Evolutionary conservation across 2,113 vertebrate genomes (phyloP).

Genomic region (Haemorhous mexicanus): DNA sequence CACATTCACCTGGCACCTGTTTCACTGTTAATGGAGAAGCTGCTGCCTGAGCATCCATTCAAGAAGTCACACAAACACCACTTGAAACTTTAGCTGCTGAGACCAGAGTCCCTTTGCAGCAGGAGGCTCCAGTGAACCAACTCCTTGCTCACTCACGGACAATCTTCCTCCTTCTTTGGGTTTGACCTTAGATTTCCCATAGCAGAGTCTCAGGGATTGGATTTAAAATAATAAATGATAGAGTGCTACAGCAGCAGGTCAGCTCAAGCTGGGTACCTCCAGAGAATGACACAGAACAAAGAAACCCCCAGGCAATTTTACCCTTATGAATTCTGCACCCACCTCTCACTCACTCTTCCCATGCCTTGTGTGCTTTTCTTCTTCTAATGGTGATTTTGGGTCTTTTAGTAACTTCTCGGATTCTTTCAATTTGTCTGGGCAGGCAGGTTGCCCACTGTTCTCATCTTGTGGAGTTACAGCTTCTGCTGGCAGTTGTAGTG

Average conservation of each 20-base stretch:
- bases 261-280: neutral
- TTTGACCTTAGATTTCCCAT: neutral
- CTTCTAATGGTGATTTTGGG: neutral
- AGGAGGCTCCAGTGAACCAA: neutral
- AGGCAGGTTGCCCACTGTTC: neutral
- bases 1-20: neutral
- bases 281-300: neutral
- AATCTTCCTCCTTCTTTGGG: neutral
- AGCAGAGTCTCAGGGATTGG: neutral
- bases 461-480: neutral
- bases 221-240: neutral
- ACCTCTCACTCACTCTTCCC: neutral
- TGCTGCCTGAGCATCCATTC: neutral
- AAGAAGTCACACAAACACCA: neutral
- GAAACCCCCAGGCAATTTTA: neutral
- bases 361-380: rapidly evolving
- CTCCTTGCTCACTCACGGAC: neutral
- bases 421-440: neutral
- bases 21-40: neutral
- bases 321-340: neutral
- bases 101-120: neutral
- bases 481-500: neutral
- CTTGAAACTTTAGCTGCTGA: neutral
- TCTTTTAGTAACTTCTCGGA: neutral
- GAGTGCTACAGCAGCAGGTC: neutral